Conservation (phyloP, 2,888 invertebrate genomes). For the Polia nebulosa region DNA sequence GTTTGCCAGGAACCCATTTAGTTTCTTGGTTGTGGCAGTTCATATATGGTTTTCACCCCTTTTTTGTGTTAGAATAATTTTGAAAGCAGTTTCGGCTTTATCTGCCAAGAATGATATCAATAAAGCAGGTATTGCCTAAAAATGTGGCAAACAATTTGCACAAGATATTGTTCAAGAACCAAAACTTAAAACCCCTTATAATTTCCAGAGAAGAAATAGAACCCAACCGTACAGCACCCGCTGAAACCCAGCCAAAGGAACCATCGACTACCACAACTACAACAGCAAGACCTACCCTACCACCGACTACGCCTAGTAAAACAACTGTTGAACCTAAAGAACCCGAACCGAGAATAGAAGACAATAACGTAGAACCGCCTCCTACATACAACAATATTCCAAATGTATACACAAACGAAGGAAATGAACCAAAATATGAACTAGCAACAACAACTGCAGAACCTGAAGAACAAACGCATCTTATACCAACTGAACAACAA, state of each 20-base stretch:
- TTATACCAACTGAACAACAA: constrained; percentile 32
- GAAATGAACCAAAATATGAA: constrained; percentile 16
- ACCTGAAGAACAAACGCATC: constrained; percentile 38
- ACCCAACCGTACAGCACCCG: constrained; percentile 52
- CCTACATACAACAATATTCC: constrained; percentile 6
- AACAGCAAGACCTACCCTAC: constrained; percentile 59
- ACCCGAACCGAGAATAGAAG: constrained; percentile 51
- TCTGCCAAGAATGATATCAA: too few relatives aligned
- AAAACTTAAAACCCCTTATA: neutral
- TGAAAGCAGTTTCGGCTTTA: too few relatives aligned
- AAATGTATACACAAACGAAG: constrained; percentile 23
- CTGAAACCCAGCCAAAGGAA: constrained; percentile 39
- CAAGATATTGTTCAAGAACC: neutral
- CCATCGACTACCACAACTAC: constrained; percentile 55
- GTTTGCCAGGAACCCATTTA: too few relatives aligned
- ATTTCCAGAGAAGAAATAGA: constrained; percentile 78
- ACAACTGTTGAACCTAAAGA: constrained; percentile 37
- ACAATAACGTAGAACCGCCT: constrained; percentile 45
- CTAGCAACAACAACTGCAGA: constrained; percentile 24
- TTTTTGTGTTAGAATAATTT: too few relatives aligned
- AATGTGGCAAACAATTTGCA: too few relatives aligned
- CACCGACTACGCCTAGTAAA: constrained; percentile 55
- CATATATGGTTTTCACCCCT: too few relatives aligned
- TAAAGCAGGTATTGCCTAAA: too few relatives aligned
- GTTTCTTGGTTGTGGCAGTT: too few relatives aligned